Percentiles rank a stretch among this genome's conserved stretches.
Conservation (phyloP, 1,140 invertebrate genomes). For the Conopomorpha cramerella region DNA sequence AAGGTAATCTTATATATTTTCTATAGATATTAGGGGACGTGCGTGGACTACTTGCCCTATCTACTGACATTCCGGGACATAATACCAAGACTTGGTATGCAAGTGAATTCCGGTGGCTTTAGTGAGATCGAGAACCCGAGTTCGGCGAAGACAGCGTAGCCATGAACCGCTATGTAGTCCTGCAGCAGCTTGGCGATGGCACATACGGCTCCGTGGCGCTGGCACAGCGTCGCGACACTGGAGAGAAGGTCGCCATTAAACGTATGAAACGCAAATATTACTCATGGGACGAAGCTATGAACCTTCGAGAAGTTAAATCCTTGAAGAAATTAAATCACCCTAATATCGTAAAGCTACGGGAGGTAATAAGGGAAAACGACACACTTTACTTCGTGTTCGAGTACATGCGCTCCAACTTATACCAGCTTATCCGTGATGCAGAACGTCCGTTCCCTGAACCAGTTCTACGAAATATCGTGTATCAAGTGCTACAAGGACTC, state of each 20-base stretch:
- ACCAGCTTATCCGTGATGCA: slow-evolving; percentile 97
- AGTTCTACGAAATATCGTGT: slow-evolving; percentile 92
- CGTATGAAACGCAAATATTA: slow-evolving; percentile 99
- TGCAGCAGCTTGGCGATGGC: slow-evolving; percentile 96
- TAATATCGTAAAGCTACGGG: slow-evolving; percentile 97
- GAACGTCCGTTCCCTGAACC: slow-evolving; percentile 89
- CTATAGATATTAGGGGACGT: too few relatives aligned
- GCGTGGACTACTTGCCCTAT: too few relatives aligned
- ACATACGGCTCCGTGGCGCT: slow-evolving; percentile 98
- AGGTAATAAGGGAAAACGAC: slow-evolving; percentile 98
- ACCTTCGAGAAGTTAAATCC: slow-evolving; percentile 97
- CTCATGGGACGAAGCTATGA: slow-evolving; percentile 99
- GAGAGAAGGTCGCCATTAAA: slow-evolving; percentile 99
- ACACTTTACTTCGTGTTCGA: slow-evolving; percentile 99
- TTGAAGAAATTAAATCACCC: slow-evolving; percentile 98
- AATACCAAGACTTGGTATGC: too few relatives aligned
- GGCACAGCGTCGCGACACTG: slow-evolving; percentile 92
- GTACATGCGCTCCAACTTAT: slow-evolving; percentile 99
- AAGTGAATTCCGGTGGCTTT: too few relatives aligned
- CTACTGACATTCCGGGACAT: too few relatives aligned
- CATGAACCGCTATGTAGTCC: slow-evolving; percentile 95
- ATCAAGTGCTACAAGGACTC: slow-evolving; percentile 93
- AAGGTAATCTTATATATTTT: too few relatives aligned
- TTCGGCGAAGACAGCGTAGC: slow-evolving; percentile 3
- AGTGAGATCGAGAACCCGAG: too few relatives aligned